Conservation (phyloP, 2,888 invertebrate species). For the Bruchidius siliquastri region DNA sequence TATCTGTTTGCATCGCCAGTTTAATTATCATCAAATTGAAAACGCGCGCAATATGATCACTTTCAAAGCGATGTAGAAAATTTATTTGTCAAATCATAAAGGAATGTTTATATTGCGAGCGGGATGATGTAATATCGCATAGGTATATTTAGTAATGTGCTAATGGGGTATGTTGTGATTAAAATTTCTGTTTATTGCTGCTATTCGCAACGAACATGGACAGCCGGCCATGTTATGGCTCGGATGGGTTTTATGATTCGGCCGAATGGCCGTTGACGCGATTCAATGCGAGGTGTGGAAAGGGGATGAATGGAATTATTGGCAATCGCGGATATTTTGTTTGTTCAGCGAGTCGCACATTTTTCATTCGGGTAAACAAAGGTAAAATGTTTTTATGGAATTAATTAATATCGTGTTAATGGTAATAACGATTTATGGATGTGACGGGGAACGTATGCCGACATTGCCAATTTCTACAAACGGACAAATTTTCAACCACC, state of each 20-base stretch:
- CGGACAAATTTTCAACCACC: background rate
- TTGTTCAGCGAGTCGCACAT: slow-evolving; percentile 44
- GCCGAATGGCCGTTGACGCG: slow-evolving; percentile 11
- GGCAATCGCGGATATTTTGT: slow-evolving; percentile 47
- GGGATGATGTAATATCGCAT: slow-evolving; percentile 43
- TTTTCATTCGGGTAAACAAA: slow-evolving; percentile 43
- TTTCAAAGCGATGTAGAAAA: slow-evolving; percentile 36
- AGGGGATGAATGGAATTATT: slow-evolving; percentile 46
- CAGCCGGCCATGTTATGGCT: slow-evolving; percentile 39
- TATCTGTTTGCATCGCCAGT: slow-evolving; percentile 29
- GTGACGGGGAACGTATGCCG: background rate
- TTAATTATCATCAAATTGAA: slow-evolving; percentile 37
- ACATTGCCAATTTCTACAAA: background rate
- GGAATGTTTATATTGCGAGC: slow-evolving; percentile 45
- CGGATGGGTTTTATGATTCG: slow-evolving; percentile 42
- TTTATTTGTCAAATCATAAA: slow-evolving; percentile 46
- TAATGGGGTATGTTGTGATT: slow-evolving; percentile 49
- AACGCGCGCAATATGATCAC: slow-evolving; percentile 36
- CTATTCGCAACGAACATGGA: slow-evolving; percentile 13
- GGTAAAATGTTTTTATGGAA: slow-evolving; percentile 36
- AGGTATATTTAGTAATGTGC: slow-evolving; percentile 48
- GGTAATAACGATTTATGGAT: slow-evolving; percentile 3
- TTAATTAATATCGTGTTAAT: slow-evolving; percentile 22
- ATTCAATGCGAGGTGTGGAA: slow-evolving; percentile 34
- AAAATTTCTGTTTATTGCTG: slow-evolving; percentile 48